Base-by-base conservation (phyloP, 2,113 vertebrate species). In the Trachemys scripta region DNA sequence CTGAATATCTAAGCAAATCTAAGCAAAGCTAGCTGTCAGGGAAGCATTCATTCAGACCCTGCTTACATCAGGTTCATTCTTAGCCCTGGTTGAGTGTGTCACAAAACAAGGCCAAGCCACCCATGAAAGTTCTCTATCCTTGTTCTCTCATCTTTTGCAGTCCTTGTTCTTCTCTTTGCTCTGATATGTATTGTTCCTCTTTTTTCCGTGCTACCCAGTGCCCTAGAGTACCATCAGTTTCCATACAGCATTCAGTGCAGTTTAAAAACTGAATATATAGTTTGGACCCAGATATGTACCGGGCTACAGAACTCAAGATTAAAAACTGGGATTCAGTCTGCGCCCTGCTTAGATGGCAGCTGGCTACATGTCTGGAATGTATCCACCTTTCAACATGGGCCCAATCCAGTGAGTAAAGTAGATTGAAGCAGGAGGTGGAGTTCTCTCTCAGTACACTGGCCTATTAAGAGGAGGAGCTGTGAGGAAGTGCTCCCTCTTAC, bases 231-330 rank as follows among this genome's bases (percentile, higher is more conserved):
- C 88, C 42, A 17, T 42, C 75, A 49, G 47, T 25, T 8, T 49
- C 89, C 72, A 24, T 59, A 56, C 42, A 90, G 76, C 91, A 79
- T 87, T 94, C 42, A 87, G 47, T 80, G 10, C 49, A 65, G 8
- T n/a, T 76, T 87, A 90, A 90, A 82, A 81, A 93, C 78, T 82
- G 56, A 59, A 19, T 82, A 35, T 49, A n/a, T 45, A 29, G 8
- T 84, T 35, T 84, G 56, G 47, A 45, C 3, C 42, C 20, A 79
- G 54, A 78, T 85, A 90, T 19, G n/a, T n/a, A 83, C 49, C 88
- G 35, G 49, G 56, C 11, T 90, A 76, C 38, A 76, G 13, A 45
- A 76, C 6, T 76, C 10, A 76, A 45, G 19, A 76, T 76, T 45
- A 45, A 25, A 76, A 94, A 84, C 14, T 57, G 51, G 51, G 6